A percentile compares a stretch with the other conserved stretches of the same genome.
Conservation (phyloP, 2,888 invertebrate species). For the Tachina fera region DNA sequence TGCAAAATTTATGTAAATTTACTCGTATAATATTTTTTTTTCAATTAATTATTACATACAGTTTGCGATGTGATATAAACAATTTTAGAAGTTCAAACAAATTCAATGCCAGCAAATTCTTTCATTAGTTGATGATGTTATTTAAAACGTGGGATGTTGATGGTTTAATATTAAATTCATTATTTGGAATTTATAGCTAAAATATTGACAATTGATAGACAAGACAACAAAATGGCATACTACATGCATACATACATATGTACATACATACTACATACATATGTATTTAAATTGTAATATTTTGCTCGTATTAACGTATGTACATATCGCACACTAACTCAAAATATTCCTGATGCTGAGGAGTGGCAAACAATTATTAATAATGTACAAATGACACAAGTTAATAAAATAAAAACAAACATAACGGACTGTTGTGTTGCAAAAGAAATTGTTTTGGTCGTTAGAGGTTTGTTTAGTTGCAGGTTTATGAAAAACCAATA, state of each 20-base stretch:
- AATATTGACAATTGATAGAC: constrained; percentile 58
- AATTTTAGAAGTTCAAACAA: constrained; percentile 12
- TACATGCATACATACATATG: not conserved
- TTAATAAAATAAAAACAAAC: too few relatives aligned
- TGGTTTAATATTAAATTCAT: constrained; percentile 42
- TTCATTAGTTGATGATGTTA: constrained; percentile 1
- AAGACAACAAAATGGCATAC: constrained; percentile 20
- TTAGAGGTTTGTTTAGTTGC: not conserved
- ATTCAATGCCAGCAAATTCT: constrained; percentile 19
- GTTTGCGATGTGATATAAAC: constrained; percentile 12
- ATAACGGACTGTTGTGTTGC: too few relatives aligned
- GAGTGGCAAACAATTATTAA: too few relatives aligned
- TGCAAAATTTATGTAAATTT: constrained; percentile 3
- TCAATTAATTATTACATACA: not conserved
- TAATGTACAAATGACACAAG: too few relatives aligned
- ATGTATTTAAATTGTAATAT: not conserved
- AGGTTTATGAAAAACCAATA: too few relatives aligned
- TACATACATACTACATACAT: not conserved
- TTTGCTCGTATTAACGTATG: not conserved
- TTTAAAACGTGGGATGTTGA: constrained; percentile 5
- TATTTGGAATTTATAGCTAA: constrained; percentile 23
- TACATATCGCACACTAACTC: too few relatives aligned
- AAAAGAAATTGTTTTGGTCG: not conserved
- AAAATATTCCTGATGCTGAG: too few relatives aligned
- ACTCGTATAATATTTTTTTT: not conserved